Base-by-base conservation (phyloP, 2,888 invertebrate species). In the Ganaspis brasiliensis region DNA sequence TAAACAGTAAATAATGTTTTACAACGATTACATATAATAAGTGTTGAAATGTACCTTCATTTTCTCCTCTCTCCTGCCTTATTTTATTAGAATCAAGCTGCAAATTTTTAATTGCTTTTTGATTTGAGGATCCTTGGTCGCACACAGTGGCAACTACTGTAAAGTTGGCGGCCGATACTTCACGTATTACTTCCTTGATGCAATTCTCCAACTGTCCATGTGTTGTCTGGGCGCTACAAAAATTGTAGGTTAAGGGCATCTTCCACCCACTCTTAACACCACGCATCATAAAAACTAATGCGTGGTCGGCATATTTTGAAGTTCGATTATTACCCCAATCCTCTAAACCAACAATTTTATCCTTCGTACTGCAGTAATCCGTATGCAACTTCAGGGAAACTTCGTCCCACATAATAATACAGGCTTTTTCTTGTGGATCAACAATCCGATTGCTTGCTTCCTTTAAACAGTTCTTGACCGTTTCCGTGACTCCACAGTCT, bases 221-320 rank as follows among this genome's bases (percentile, higher is more conserved):
- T 10, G 45, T 56, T 12, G 76, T 76, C 26, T 73, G 76, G 16
- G 57, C 52, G 8, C 21, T 40, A 16, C 73, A 73, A 59, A 76
- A 76, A 40, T 26, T 40, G 24, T 55, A 76, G 9, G 37, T 24
- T 16, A 70, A 8, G 10, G 76, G 76, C 45, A 76, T 76, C 37
- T 76, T 73, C 67, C 76, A 76, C n/a, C 49, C 45, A 19, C 14
- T 72, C 26, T 55, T 55, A 1, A 74, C 52, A 6, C 74, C 72
- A 9, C 72, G 31, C 24, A 78, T 10, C 78, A 78, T 78, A 61
- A 75, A 78, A 10, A 78, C 78, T 0, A 75, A 57, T 24, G 73
- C 67, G 70, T 75, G 78, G 56, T 78, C 78, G 92, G 0, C 56
- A 24, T 8, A 14, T 55, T 56, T 31, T 1, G 19, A 26, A 10